Evolutionary conservation across 2,797 vertebrate genomes (phyloP), one percentile per base, ranked within the genome.

Genomic region (Ceryle rudis): DNA sequence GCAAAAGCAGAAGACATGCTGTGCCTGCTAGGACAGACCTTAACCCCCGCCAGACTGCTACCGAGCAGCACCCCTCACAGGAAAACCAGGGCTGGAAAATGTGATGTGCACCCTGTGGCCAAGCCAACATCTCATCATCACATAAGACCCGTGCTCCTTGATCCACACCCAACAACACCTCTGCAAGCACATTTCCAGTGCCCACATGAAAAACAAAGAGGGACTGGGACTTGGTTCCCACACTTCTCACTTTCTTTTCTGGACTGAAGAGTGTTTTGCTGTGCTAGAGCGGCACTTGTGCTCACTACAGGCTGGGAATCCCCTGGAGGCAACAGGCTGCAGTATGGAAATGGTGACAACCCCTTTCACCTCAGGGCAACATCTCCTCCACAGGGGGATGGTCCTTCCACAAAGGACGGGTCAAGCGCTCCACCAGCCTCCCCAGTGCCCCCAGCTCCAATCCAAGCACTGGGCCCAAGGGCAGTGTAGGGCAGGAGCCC

Each of bases 191-290:
- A n/a, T 19, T 54, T 70, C 71, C 58, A 51, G 62, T 0, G 0
- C 42, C 33, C 70, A 52, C 18, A 12, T 5, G 1, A 70, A 75
- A 95, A 89, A 41, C 55, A 77, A 82, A 58, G n/a, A 73, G 44
- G 51, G 31, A 70, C 60, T 22, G 12, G 14, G 39, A 70, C 81
- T 70, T 8, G 0, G 28, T 74, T 94, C 57, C 60, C 75, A 58
- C 55, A 86, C 49, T 67, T 78, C 57, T 77, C 71, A 22, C 74
- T 73, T 73, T 93, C 78, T 71, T 77, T 81, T 39, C 73, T 79
- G 49, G 61, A 52, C 44, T n/a, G 26, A 70, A 39, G n/a, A 69
- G 31, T 9, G 33, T 26, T 91, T 80, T 54, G 31, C 74, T 96
- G 41, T 61, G 11, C 49, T 18, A 42, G 26, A 92, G 60, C 31